Base-by-base conservation (phyloP, 2,113 vertebrate genomes). In the Brienomyrus brachyistius region DNA sequence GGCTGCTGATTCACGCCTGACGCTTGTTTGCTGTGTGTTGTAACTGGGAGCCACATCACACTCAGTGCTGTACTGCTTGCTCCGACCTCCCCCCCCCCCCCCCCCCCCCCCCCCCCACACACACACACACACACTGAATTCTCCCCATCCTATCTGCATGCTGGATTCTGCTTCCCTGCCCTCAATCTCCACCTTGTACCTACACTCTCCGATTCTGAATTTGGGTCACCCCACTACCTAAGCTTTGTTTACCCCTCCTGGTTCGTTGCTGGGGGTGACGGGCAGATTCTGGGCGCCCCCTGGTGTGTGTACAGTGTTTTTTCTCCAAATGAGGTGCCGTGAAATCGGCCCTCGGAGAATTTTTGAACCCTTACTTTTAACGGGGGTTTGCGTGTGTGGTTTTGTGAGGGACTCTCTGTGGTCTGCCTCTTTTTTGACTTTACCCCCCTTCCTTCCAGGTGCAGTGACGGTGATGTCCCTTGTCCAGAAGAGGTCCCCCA, bases 401-500 rank as follows among this genome's bases (percentile, higher is more conserved):
- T 2, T 8, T 0, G 17, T 45, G 77, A 17, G 31, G 40, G 74
- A 21, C 74, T 80, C 35, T 17, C 31, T 35, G n/a, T 66, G 5
- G 4, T 13, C 70, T 23, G 31, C 31, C 70, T 56, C 85, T 2
- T 40, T 23, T 35, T 4, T 48, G 45, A 47, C 21, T 27, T 35
- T 2, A n/a, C 50, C 54, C 86, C 8, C 21, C 8, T 5, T 47
- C 35, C 31, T 47, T 15, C 31, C 91, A 99, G 98, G 97, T 96
- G 96, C 95, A 96, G 97, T 91, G 92, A 93, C 95, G 95, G 95
- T 95, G 93, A 95, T 96, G 98, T 98, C 59, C 96, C 94, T 95
- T 98, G 97, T 96, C 96, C 97, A 95, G 98, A 97, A 94, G 95
- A 96, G 92, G 94, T 96, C 93, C 94, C 93, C 83, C 92, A 95